These are phyloP conservation scores for Margaritifera margaritifera DNA, from an alignment of 2,888 invertebrate genomes.

Conservation along the genomic window DNA sequence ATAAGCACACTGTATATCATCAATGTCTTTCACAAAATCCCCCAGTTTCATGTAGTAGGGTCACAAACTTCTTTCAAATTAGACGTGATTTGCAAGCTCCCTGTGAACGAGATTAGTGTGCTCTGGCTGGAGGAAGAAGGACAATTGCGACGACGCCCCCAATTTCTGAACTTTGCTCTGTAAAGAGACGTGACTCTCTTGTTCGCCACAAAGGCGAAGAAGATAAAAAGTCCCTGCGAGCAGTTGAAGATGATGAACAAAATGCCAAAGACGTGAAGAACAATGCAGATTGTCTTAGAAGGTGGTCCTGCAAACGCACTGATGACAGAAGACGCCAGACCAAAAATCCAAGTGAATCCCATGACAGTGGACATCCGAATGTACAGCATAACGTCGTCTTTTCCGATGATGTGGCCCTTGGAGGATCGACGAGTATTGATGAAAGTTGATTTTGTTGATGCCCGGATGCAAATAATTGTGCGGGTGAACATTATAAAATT, in stretches of 20 bases:
- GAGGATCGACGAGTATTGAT: slow-evolving; percentile 45
- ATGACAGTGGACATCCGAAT: slow-evolving; percentile 66
- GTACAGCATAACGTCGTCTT: slow-evolving; percentile 63
- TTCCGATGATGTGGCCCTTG: slow-evolving; percentile 45
- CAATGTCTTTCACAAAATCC: no score
- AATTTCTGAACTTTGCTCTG: slow-evolving; percentile 25
- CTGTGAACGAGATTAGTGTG: slow-evolving; percentile 8
- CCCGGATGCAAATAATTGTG: slow-evolving; percentile 59
- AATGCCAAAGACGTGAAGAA: slow-evolving; percentile 50
- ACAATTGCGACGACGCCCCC: slow-evolving; percentile 12
- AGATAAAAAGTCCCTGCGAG: slow-evolving; percentile 64
- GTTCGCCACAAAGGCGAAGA: slow-evolving; percentile 62
- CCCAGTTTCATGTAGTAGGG: no score
- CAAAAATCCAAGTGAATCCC: slow-evolving; percentile 69
- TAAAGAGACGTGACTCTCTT: slow-evolving; percentile 53
- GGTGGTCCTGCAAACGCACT: slow-evolving; percentile 51
- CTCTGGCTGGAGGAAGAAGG: slow-evolving; percentile 22
- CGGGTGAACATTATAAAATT: slow-evolving; percentile 57
- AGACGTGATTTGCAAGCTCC: no score
- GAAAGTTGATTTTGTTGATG: slow-evolving; percentile 45
- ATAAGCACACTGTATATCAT: no score
- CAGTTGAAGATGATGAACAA: slow-evolving; percentile 63
- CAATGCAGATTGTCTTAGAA: slow-evolving; percentile 44
- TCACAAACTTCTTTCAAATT: no score
- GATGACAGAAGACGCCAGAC: slow-evolving; percentile 58